These are phyloP conservation scores for Alloscopus bannaensis DNA, from an alignment of 2,888 invertebrate genomes.

Conservation along the genomic window DNA sequence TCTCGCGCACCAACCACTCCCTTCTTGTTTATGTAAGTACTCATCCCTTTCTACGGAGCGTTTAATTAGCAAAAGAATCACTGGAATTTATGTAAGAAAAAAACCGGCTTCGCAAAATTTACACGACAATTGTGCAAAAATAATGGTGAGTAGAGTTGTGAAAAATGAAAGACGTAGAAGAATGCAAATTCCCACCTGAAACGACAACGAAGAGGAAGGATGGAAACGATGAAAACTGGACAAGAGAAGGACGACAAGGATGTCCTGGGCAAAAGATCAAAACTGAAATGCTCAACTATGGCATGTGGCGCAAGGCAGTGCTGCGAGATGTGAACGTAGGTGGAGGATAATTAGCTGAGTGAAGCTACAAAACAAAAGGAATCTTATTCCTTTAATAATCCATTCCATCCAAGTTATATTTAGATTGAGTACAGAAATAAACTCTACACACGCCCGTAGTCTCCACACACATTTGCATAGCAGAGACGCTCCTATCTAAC, in stretches of 20 bases:
- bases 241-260: conserved; percentile 61
- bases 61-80: no score
- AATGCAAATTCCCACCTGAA: conserved; percentile 64
- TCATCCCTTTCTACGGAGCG: no score
- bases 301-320: conserved; percentile 47
- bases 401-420: conserved; percentile 56
- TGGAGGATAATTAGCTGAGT: conserved; percentile 48
- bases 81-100: no score
- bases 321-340: conserved; percentile 9
- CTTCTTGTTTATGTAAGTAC: no score
- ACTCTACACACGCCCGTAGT: background rate
- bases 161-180: no score
- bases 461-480: background rate
- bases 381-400: conserved; percentile 60
- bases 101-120: no score
- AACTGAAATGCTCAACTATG: conserved; percentile 62
- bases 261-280: conserved; percentile 59
- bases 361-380: conserved; percentile 62
- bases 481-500: background rate
- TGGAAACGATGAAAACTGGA: conserved; percentile 64
- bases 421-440: conserved; percentile 62
- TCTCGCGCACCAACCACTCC: no score
- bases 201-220: conserved; percentile 61
- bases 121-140: no score
- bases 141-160: no score